phyloP scores from a whole-genome alignment of 2,888 invertebrate genomes.

The Acleris sparsana region DNA sequence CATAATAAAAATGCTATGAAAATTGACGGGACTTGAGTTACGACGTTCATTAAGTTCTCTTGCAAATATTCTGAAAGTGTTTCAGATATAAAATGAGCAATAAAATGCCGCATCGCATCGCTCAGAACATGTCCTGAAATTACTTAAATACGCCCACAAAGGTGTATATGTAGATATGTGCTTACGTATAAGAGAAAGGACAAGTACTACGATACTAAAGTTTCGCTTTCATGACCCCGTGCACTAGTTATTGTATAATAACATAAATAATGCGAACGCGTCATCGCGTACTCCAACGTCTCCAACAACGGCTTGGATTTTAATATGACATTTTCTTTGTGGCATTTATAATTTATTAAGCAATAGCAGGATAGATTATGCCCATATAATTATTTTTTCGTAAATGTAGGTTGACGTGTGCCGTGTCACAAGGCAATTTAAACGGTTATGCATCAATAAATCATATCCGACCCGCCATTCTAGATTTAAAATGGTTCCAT shows the following conservation, averaged over 20 bases:
- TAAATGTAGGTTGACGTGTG: constrained; percentile 17
- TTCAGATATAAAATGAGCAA: too few relatives aligned
- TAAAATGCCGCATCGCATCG: too few relatives aligned
- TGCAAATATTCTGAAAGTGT: too few relatives aligned
- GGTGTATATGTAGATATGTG: too few relatives aligned
- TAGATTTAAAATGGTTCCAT: constrained; percentile 1
- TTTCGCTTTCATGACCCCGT: constrained; percentile 26
- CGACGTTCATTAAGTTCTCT: too few relatives aligned
- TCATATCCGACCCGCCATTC: constrained; percentile 7
- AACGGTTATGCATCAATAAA: constrained; percentile 23
- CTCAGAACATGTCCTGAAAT: neutral
- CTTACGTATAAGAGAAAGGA: constrained; percentile 29
- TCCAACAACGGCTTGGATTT: constrained; percentile 12
- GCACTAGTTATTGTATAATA: constrained; percentile 12
- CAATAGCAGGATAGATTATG: constrained; percentile 15
- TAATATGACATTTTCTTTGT: constrained; percentile 16
- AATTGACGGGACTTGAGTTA: too few relatives aligned
- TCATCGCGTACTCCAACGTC: constrained; percentile 22
- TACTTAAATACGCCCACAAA: neutral
- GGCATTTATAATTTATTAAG: constrained; percentile 13
- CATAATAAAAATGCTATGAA: too few relatives aligned
- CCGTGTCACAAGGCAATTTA: constrained; percentile 24
- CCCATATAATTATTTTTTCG: constrained; percentile 11
- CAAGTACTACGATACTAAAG: constrained; percentile 8
- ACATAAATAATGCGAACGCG: constrained; percentile 8